Evolutionary conservation across 2,888 invertebrate species (phyloP).

Genomic region (Stenotaenia linearis): DNA sequence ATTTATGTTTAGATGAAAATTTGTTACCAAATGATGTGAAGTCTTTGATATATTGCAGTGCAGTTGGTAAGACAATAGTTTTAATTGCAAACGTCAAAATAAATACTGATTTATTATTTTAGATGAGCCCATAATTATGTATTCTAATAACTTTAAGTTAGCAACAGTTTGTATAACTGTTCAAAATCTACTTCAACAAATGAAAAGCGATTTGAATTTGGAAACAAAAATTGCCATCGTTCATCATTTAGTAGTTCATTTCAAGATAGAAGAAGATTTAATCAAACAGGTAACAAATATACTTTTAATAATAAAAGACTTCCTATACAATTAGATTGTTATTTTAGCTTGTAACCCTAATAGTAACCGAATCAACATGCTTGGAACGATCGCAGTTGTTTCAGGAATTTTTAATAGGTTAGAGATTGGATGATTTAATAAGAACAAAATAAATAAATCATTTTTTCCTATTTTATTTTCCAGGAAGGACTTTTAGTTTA

Average conservation of each 20-base stretch:
- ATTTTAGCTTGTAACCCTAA: not conserved
- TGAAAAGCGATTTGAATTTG: not conserved
- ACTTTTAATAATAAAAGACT: no score
- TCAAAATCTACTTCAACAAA: not conserved
- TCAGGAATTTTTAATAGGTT: constrained; percentile 29
- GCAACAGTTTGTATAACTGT: not conserved
- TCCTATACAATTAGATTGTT: no score
- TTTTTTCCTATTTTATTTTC: not conserved
- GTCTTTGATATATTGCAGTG: not conserved
- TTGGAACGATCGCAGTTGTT: not conserved
- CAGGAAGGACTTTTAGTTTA: not conserved
- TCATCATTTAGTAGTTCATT: not conserved
- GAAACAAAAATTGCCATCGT: not conserved
- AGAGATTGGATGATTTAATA: not conserved
- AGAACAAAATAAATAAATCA: not conserved
- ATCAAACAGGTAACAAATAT: not conserved
- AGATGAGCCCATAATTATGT: not conserved
- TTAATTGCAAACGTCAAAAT: not conserved
- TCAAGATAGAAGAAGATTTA: not conserved
- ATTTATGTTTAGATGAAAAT: not conserved
- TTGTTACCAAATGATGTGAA: not conserved
- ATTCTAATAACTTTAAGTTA: not conserved
- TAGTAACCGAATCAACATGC: not conserved
- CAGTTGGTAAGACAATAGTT: not conserved
- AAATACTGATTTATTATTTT: not conserved